Conservation (phyloP, 2,797 vertebrate genomes). For the Brachyrhaphis roseni region DNA sequence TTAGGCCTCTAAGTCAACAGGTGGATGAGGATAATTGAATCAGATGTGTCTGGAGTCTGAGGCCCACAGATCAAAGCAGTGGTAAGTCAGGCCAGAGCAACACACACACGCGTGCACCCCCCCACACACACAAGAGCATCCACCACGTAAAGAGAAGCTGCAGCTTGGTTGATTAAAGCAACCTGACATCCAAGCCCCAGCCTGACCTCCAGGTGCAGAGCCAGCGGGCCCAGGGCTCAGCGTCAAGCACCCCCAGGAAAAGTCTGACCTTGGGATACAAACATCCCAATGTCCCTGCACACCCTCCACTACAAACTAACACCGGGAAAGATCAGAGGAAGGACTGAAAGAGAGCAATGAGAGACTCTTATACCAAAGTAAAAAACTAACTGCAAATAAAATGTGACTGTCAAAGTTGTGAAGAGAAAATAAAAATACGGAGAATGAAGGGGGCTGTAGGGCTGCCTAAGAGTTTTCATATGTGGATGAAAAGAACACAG, state of each 20-base stretch:
- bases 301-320: slow-evolving; percentile 48
- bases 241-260: slow-evolving; percentile 63
- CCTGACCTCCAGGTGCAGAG: slow-evolving; percentile 82
- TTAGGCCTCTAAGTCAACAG: slow-evolving; percentile 83
- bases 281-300: slow-evolving; percentile 44
- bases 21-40: slow-evolving; percentile 87
- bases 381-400: slow-evolving; percentile 29
- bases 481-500: slow-evolving; percentile 53
- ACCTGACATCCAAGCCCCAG: slow-evolving; percentile 68
- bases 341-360: slow-evolving; percentile 13
- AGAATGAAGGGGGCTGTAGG: not conserved
- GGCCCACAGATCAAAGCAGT: slow-evolving; percentile 81
- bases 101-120: slow-evolving; percentile 37
- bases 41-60: slow-evolving; percentile 82
- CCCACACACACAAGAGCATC: slow-evolving; percentile 52
- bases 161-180: slow-evolving; percentile 79
- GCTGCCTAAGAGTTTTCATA: slow-evolving; percentile 52
- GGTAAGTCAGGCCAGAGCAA: slow-evolving; percentile 68
- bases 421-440: not conserved
- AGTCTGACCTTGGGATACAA: slow-evolving; percentile 69
- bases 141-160: slow-evolving; percentile 68
- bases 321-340: slow-evolving; percentile 55
- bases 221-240: slow-evolving; percentile 56
- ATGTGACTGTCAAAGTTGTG: slow-evolving; percentile 42
- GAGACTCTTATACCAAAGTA: slow-evolving; percentile 22